Evolutionary conservation across 2,888 invertebrate genomes (phyloP).

Genomic region (Lissonota sp.): DNA sequence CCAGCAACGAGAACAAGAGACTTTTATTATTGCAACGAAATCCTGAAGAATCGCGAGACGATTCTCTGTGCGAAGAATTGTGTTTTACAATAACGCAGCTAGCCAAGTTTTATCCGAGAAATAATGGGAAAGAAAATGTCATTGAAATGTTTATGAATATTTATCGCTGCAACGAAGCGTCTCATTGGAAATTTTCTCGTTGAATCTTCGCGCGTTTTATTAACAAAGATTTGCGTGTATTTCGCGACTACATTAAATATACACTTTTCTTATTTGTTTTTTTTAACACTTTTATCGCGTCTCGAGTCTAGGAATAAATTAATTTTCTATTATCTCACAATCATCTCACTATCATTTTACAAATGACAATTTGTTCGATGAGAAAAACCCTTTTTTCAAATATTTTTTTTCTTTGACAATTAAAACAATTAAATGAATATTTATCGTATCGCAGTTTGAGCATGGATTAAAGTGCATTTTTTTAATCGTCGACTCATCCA

Average conservation of each 20-base stretch:
- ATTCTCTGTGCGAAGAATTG: slow-evolving; percentile 34
- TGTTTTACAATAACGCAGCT: slow-evolving; percentile 19
- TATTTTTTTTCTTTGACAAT: too few species aligned
- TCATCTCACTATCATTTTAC: too few species aligned
- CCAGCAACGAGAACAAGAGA: slow-evolving; percentile 35
- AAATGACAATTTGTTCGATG: too few species aligned
- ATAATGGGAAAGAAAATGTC: slow-evolving; percentile 11
- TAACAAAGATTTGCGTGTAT: not conserved
- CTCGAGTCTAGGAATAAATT: not conserved
- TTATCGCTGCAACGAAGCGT: slow-evolving; percentile 25
- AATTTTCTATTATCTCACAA: not conserved
- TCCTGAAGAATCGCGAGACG: slow-evolving; percentile 14
- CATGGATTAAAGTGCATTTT: slow-evolving; percentile 27
- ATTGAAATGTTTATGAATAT: slow-evolving; percentile 50
- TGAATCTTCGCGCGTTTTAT: slow-evolving; percentile 22
- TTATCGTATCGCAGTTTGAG: slow-evolving; percentile 23
- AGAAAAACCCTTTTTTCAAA: too few species aligned
- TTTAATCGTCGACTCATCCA: slow-evolving; percentile 49
- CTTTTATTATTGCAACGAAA: slow-evolving; percentile 49
- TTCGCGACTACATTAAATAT: slow-evolving; percentile 19
- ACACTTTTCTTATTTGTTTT: not conserved
- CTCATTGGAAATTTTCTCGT: slow-evolving; percentile 20
- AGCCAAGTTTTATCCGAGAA: slow-evolving; percentile 13
- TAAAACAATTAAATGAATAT: slow-evolving; percentile 47
- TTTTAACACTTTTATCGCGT: not conserved